Base-by-base conservation (phyloP, 2,888 invertebrate species). In the Metalampra italica region DNA sequence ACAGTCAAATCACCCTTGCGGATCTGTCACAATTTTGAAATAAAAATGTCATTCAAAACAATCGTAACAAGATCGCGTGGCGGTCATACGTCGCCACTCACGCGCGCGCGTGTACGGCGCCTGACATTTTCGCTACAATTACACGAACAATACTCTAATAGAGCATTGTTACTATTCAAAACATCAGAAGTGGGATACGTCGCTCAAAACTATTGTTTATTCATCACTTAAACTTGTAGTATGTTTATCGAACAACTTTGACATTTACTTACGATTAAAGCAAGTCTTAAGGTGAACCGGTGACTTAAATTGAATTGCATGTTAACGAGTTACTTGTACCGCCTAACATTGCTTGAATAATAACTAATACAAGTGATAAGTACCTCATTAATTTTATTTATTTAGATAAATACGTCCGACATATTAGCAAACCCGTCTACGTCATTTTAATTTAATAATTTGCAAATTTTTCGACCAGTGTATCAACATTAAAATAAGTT, bases 21-120 rank as follows among this genome's bases (percentile, higher is more conserved):
- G 5, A 22, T 22, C 22, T 57, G 55, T 54, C 54, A 64, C 54
- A 54, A 51, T 9, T 7, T 12, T 22, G 5, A 22, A 14, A 34
- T 15, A 7, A 15, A 40, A 32, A 15, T 32, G 13, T 14, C 39
- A 15, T n/a, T 34, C 9, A 42, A 36, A 39, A 41, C 37, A 14
- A 15, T 47, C 43, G 37, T 13, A 45, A 38, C 29, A 38, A 29
- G 9, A 45, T 7, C 34, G 30, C 46, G 40, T 40, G 43, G 22
- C 40, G 15, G 30, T 37, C 14, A 38, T 14, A 29, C 41, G 37
- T 5, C 47, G 42, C n/a, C 36, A 12, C 29, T 34, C 34, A 15
- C 42, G 34, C 45, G 29, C 45, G 41, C 45, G 41, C 53, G 34
- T 41, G 12, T 22, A 22, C 22, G 22, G 22, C 43, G 48, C 32